phyloP scores from a whole-genome alignment of 2,113 vertebrate genomes.

The Paramormyrops kingsleyae region DNA sequence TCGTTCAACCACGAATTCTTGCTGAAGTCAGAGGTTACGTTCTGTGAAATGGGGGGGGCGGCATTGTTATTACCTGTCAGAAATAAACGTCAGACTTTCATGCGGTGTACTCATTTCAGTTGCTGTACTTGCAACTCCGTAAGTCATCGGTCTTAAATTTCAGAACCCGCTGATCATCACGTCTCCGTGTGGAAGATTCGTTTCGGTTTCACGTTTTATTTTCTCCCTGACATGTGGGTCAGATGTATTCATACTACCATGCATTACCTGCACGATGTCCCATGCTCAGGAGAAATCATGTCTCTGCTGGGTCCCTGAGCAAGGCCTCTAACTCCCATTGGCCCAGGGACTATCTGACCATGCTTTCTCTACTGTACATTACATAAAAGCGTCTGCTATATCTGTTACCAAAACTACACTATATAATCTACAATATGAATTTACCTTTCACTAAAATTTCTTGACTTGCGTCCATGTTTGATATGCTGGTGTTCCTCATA shows the following conservation, averaged over 20 bases:
- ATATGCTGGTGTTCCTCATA: not conserved
- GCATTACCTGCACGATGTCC: not conserved
- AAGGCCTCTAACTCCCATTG: not conserved
- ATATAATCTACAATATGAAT: not conserved
- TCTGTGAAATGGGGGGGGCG: not conserved
- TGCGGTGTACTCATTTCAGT: not conserved
- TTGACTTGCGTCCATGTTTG: not conserved
- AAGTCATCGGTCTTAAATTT: not conserved
- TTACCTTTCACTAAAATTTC: not conserved
- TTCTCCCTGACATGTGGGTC: not conserved
- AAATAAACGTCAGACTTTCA: slow-evolving; percentile 7
- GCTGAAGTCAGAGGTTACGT: not conserved
- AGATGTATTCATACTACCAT: not conserved
- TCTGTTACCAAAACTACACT: not conserved
- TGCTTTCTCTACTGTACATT: not conserved
- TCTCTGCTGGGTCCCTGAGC: not conserved
- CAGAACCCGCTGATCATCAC: not conserved
- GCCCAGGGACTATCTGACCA: not conserved
- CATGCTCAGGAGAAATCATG: not conserved
- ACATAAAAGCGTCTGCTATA: not conserved
- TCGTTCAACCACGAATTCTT: not conserved
- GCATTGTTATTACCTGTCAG: not conserved
- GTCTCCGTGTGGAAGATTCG: not conserved
- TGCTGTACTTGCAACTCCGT: not conserved
- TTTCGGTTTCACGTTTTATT: not conserved